A percentile compares a stretch with the other conserved stretches of the same genome.
Evolutionary conservation across 2,888 invertebrate species (phyloP).

Genomic region (Caenorhabditis angaria): DNA sequence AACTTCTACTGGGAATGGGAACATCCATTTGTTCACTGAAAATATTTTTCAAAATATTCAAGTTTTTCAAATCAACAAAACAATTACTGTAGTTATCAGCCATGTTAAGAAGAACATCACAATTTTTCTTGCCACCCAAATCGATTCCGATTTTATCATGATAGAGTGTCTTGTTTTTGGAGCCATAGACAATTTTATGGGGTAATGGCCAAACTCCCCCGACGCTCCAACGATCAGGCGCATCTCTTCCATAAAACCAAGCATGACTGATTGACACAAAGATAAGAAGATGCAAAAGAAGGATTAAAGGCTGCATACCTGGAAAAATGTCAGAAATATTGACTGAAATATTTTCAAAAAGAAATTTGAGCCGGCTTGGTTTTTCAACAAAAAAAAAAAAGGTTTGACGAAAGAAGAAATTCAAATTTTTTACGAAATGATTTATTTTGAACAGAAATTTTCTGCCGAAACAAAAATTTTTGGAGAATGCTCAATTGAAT

Average conservation of each 20-base stretch:
- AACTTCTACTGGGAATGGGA: slow-evolving; percentile 56
- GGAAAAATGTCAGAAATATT: too few species aligned
- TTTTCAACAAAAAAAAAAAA: neutral
- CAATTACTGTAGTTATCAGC: slow-evolving; percentile 54
- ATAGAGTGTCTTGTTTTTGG: slow-evolving; percentile 56
- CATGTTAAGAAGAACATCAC: slow-evolving; percentile 56
- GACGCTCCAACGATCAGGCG: slow-evolving; percentile 52
- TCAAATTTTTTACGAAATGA: too few species aligned
- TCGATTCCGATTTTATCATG: slow-evolving; percentile 52
- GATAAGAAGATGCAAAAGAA: slow-evolving; percentile 22
- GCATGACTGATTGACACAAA: slow-evolving; percentile 13
- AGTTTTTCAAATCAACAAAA: neutral
- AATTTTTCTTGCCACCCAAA: slow-evolving; percentile 50
- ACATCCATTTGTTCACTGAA: slow-evolving; percentile 64
- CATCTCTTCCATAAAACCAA: slow-evolving; percentile 57
- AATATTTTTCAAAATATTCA: neutral
- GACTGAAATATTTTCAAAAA: too few species aligned
- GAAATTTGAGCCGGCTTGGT: neutral
- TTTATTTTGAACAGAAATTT: too few species aligned
- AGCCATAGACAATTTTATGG: slow-evolving; percentile 60
- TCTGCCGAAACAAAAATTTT: too few species aligned
- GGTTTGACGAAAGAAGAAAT: too few species aligned
- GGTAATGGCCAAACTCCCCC: slow-evolving; percentile 67
- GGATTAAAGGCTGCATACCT: slow-evolving; percentile 6
- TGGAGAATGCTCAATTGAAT: too few species aligned